Evolutionary conservation across 2,888 invertebrate genomes (phyloP).

Genomic region (Odontocerum albicorne): DNA sequence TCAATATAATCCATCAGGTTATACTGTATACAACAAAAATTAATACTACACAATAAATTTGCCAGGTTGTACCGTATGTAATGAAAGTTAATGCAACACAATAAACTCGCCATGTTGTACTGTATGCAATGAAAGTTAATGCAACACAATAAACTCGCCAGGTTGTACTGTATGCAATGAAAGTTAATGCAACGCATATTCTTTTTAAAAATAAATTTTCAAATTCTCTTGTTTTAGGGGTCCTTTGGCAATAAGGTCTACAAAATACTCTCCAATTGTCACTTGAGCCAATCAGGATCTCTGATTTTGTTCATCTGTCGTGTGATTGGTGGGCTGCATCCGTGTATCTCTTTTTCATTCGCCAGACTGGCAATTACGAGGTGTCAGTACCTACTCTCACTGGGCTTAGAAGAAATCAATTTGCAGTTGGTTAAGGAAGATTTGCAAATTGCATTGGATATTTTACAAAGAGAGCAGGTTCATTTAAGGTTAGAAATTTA

Average conservation of each 20-base stretch:
- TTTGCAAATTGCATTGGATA: slow-evolving; percentile 64
- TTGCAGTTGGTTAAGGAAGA: slow-evolving; percentile 70
- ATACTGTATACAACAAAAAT: too few species aligned
- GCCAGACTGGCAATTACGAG: slow-evolving; percentile 73
- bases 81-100: too few species aligned
- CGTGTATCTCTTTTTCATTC: slow-evolving; percentile 48
- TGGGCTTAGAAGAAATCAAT: slow-evolving; percentile 60
- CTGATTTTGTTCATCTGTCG: slow-evolving; percentile 70
- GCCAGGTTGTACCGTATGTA: too few species aligned
- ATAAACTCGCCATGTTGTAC: too few species aligned
- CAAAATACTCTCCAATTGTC: slow-evolving; percentile 69
- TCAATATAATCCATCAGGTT: too few species aligned
- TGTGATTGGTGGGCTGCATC: slow-evolving; percentile 68
- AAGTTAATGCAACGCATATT: too few species aligned
- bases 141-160: too few species aligned
- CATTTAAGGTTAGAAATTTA: slow-evolving; percentile 63
- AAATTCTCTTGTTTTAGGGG: slow-evolving; percentile 52
- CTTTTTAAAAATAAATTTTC: not conserved
- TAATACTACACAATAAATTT: too few species aligned
- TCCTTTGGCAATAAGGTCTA: slow-evolving; percentile 69
- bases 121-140: too few species aligned
- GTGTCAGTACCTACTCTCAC: slow-evolving; percentile 67
- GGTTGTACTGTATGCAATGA: too few species aligned
- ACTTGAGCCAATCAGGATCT: slow-evolving; percentile 70
- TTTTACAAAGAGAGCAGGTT: slow-evolving; percentile 59